Evolutionary conservation across 2,797 vertebrate species (phyloP).

Genomic region (Onychomys arenicola): DNA sequence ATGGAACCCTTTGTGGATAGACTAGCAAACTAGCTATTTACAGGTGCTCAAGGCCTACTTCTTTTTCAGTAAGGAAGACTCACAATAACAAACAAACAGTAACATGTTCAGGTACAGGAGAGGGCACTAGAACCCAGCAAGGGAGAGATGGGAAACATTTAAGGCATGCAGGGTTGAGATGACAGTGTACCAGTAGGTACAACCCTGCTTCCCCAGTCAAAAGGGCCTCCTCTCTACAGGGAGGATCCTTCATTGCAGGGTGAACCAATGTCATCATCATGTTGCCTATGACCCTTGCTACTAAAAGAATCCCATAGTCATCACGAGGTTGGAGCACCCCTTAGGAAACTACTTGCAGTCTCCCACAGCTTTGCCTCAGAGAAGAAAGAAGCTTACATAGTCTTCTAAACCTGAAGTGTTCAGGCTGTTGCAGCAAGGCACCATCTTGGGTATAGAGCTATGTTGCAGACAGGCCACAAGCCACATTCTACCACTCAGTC

Average conservation of each 20-base stretch:
- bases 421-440: background rate
- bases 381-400: background rate
- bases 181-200: no score
- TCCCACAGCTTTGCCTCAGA: background rate
- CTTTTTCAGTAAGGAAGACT: background rate
- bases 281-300: background rate
- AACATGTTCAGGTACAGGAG: background rate
- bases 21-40: background rate
- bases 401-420: background rate
- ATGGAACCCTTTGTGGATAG: conserved; percentile 30
- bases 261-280: background rate
- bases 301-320: background rate
- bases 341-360: background rate
- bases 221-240: background rate
- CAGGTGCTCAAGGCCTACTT: background rate
- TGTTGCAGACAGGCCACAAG: background rate
- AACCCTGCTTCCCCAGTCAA: background rate
- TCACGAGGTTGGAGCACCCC: background rate
- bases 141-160: background rate
- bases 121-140: background rate
- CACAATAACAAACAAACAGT: background rate
- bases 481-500: background rate
- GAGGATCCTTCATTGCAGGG: no score
- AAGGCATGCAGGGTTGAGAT: background rate
- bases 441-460: background rate